Conservation (phyloP, 2,888 invertebrate genomes). For the Antheraea yamamai region DNA sequence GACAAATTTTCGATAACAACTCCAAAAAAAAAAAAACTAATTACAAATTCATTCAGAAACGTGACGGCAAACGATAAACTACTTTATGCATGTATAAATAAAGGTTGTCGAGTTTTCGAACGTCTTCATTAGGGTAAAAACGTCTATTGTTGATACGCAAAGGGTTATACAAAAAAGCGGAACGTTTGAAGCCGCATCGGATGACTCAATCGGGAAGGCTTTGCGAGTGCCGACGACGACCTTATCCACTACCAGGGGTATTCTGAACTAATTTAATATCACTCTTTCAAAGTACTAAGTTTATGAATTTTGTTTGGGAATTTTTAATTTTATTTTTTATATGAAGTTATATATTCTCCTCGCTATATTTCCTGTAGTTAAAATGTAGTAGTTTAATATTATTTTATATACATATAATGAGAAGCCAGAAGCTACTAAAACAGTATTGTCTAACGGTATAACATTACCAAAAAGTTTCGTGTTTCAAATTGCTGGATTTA, state of each 20-base stretch:
- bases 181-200: conserved; percentile 74
- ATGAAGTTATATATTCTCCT: too few species aligned
- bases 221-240: conserved; percentile 52
- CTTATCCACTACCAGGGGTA: neutral
- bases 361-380: neutral
- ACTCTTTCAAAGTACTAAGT: neutral
- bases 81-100: conserved; percentile 31
- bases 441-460: neutral
- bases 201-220: conserved; percentile 77
- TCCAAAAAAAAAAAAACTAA: conserved; percentile 70
- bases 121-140: conserved; percentile 36
- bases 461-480: neutral
- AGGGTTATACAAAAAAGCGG: conserved; percentile 72
- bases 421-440: neutral
- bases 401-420: neutral
- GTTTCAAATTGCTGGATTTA: neutral
- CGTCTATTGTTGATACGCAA: conserved; percentile 48
- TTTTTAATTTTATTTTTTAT: too few species aligned
- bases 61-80: conserved; percentile 27
- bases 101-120: neutral
- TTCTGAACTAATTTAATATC: neutral
- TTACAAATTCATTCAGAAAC: conserved; percentile 39
- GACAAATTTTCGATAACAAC: conserved; percentile 79
- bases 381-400: too few species aligned
- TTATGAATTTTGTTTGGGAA: neutral